Evolutionary conservation across 2,888 invertebrate species (phyloP).

Genomic region (Pheosia tremula): DNA sequence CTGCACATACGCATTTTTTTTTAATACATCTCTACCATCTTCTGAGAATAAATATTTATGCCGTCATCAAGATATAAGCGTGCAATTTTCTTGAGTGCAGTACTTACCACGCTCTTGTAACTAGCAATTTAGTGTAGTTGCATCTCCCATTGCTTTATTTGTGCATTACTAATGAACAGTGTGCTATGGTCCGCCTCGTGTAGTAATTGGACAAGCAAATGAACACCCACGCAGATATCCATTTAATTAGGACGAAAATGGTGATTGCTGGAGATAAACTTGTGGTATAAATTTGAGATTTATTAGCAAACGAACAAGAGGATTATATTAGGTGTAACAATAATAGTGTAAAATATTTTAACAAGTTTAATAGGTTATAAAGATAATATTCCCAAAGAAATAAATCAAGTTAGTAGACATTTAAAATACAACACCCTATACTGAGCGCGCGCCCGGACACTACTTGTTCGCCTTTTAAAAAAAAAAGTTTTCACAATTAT

Average conservation of each 20-base stretch:
- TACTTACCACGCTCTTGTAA: not conserved
- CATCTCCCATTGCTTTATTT: not conserved
- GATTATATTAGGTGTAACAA: too few species aligned
- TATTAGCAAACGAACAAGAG: too few species aligned
- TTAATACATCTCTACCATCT: not conserved
- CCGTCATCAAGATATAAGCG: not conserved
- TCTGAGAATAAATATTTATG: not conserved
- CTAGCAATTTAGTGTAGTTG: not conserved
- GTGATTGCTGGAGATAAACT: not conserved
- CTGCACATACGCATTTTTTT: too few species aligned
- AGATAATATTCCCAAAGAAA: too few species aligned
- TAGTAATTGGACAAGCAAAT: conserved; percentile 4
- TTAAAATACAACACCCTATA: too few species aligned
- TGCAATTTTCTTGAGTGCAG: not conserved
- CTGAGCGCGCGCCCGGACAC: too few species aligned
- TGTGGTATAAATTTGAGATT: too few species aligned
- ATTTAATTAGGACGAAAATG: conserved; percentile 1
- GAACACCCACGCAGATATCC: not conserved
- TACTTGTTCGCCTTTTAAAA: too few species aligned
- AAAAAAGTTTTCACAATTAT: too few species aligned
- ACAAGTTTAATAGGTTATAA: too few species aligned
- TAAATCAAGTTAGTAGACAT: too few species aligned
- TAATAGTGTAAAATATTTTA: too few species aligned
- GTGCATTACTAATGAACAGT: not conserved
- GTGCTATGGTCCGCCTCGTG: not conserved